Conservation (phyloP, 30 jellyfish, hydroid and myxozoan species). For the Hydractinia symbiolongicarpus region DNA sequence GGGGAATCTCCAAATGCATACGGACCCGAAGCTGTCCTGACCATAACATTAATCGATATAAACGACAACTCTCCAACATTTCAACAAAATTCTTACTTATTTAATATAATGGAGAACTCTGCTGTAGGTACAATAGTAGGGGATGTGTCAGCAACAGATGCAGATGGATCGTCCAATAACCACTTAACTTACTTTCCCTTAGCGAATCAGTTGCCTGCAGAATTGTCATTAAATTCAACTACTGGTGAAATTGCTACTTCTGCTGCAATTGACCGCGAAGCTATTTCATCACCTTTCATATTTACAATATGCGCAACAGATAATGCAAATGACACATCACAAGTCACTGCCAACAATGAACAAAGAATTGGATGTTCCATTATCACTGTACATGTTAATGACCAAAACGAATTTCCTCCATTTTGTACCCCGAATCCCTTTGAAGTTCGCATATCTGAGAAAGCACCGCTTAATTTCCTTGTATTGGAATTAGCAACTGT, state of each 20-base stretch:
- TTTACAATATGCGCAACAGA: slow-evolving; percentile 47
- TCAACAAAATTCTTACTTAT: not conserved
- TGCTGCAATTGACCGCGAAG: slow-evolving; percentile 41
- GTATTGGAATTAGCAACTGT: not conserved
- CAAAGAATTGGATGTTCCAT: slow-evolving; percentile 25
- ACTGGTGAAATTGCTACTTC: slow-evolving; percentile 11
- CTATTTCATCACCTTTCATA: not conserved
- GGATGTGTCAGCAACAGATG: slow-evolving; percentile 8
- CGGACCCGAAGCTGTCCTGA: not conserved
- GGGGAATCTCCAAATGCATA: not conserved
- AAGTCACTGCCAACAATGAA: slow-evolving; percentile 6
- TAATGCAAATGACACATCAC: slow-evolving; percentile 34
- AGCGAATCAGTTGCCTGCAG: not conserved
- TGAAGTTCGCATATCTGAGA: slow-evolving; percentile 44
- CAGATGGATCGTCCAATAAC: not conserved
- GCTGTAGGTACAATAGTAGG: slow-evolving; percentile 6
- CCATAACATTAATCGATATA: slow-evolving; percentile 38
- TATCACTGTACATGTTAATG: slow-evolving; percentile 35
- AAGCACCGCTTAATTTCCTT: not conserved
- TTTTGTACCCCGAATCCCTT: slow-evolving; percentile 21
- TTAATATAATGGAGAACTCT: not conserved
- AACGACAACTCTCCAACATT: slow-evolving; percentile 72
- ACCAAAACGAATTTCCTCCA: slow-evolving; percentile 66
- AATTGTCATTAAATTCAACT: not conserved
- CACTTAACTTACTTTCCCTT: not conserved